Conservation (phyloP, 1,140 invertebrate genomes). For the Pemphigus obesinymphae region DNA sequence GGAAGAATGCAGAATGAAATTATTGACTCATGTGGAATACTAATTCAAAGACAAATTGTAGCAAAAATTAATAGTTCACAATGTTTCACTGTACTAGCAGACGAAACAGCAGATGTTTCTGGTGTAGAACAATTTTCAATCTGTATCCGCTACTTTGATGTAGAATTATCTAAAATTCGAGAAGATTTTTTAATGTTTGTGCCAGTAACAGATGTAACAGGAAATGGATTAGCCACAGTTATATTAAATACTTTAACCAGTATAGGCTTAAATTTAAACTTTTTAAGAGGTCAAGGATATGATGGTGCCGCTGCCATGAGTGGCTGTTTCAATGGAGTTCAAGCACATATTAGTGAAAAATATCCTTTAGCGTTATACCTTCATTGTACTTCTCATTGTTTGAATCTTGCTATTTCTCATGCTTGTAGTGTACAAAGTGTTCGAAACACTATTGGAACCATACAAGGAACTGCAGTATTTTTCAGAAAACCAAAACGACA, state of each 20-base stretch:
- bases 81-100: not conserved
- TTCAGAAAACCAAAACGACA: not conserved
- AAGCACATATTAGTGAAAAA: constrained; percentile 23
- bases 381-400: constrained; percentile 22
- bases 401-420: constrained; percentile 7
- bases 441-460: not conserved
- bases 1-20: not conserved
- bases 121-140: not conserved
- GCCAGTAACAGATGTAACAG: too few species aligned
- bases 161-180: not conserved
- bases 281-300: constrained; percentile 31
- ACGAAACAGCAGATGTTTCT: too few species aligned
- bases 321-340: constrained; percentile 20
- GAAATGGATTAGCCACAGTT: not conserved
- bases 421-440: not conserved
- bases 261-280: not conserved
- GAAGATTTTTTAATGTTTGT: not conserved
- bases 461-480: not conserved
- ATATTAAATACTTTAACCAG: not conserved
- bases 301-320: constrained; percentile 25
- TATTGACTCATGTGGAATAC: not conserved
- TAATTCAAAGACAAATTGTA: not conserved
- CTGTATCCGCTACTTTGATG: not conserved
- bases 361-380: constrained; percentile 9
- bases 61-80: not conserved